Percentiles rank a stretch among this genome's conserved stretches.
phyloP scores from a whole-genome alignment of 2,113 vertebrate species.

The Istiophorus platypterus region DNA sequence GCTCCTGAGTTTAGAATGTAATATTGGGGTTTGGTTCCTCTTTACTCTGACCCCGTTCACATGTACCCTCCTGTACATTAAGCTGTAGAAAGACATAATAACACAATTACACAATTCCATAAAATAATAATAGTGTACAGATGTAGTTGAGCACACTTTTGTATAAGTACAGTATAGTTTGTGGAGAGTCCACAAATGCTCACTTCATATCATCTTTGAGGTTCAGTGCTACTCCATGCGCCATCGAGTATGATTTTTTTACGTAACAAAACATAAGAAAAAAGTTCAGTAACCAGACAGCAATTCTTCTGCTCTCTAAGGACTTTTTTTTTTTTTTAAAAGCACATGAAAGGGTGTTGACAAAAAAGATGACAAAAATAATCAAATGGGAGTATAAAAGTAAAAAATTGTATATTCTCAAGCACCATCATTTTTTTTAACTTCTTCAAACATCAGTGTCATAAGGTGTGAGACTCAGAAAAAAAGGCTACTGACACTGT shows the following conservation, averaged over 20 bases:
- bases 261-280: no score
- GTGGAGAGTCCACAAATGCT: no score
- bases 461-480: constrained; percentile 10
- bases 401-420: constrained; percentile 5
- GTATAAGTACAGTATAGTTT: no score
- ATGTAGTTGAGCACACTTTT: no score
- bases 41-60: constrained; percentile 26
- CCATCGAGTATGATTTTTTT: no score
- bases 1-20: constrained; percentile 19
- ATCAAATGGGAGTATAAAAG: neutral
- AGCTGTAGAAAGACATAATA: neutral
- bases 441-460: neutral
- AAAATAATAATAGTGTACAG: neutral
- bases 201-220: no score
- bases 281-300: no score
- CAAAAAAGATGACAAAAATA: neutral
- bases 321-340: no score
- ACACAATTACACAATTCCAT: neutral
- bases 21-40: constrained; percentile 6
- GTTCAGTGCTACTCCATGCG: no score
- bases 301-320: no score
- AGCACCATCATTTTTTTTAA: neutral
- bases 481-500: neutral
- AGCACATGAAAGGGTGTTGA: neutral
- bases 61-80: neutral